phyloP scores from a whole-genome alignment of 2,888 invertebrate species.

The Thumatha senex region DNA sequence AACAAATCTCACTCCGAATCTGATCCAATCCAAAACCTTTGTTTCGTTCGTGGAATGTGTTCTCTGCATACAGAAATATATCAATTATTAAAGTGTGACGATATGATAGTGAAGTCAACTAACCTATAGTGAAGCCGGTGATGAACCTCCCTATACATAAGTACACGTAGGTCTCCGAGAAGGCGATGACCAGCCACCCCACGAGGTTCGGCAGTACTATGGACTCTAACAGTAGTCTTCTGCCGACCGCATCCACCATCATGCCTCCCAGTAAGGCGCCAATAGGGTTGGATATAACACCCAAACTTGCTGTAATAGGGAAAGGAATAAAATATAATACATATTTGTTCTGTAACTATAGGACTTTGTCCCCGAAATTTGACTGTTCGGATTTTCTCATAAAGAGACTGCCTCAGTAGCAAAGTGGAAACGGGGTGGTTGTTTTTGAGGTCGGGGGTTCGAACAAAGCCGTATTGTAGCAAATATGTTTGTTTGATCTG shows the following conservation, averaged over 20 bases:
- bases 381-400: too few species aligned
- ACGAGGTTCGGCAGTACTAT: slow-evolving; percentile 87
- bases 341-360: neutral
- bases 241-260: slow-evolving; percentile 86
- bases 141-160: slow-evolving; percentile 87
- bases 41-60: too few species aligned
- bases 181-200: slow-evolving; percentile 88
- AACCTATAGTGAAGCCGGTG: slow-evolving; percentile 88
- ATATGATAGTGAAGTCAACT: too few species aligned
- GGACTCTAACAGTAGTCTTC: slow-evolving; percentile 85
- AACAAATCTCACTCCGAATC: too few species aligned
- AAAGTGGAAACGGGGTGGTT: too few species aligned
- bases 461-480: too few species aligned
- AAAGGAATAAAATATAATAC: neutral
- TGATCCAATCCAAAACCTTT: too few species aligned
- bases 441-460: too few species aligned
- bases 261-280: slow-evolving; percentile 88
- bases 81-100: too few species aligned
- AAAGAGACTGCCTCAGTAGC: too few species aligned
- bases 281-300: slow-evolving; percentile 88
- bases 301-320: slow-evolving; percentile 84
- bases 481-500: too few species aligned
- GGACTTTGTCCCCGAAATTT: neutral
- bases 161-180: slow-evolving; percentile 84
- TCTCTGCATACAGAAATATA: too few species aligned